These are phyloP conservation scores for Crotalus adamanteus DNA, from an alignment of 2,797 vertebrate species.

Conservation along the genomic window DNA sequence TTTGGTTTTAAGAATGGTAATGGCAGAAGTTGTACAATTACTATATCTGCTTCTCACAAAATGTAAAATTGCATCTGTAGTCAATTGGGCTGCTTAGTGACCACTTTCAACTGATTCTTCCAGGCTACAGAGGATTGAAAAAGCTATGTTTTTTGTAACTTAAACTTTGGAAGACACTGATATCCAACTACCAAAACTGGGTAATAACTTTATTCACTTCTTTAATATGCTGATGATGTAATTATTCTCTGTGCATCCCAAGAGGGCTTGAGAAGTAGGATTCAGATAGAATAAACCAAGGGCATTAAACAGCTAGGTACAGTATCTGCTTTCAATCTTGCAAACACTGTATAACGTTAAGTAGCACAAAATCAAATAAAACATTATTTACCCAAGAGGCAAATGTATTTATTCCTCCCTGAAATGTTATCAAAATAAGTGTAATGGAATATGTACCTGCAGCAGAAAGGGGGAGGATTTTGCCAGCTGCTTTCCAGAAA, in stretches of 20 bases:
- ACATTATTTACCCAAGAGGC: background rate
- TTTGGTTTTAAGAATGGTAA: background rate
- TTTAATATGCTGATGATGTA: background rate
- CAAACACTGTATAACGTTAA: background rate
- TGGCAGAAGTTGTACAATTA: background rate
- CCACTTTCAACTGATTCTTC: background rate
- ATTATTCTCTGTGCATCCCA: background rate
- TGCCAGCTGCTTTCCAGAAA: background rate
- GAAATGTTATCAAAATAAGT: background rate
- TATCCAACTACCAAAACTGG: background rate
- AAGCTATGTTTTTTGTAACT: background rate
- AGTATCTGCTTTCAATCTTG: background rate
- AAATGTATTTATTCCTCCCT: background rate
- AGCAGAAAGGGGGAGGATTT: background rate
- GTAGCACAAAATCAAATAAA: background rate
- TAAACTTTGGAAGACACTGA: background rate
- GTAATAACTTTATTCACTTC: background rate
- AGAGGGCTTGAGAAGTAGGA: background rate
- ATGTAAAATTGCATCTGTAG: background rate
- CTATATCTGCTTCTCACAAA: background rate
- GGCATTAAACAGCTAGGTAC: background rate
- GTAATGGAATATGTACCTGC: background rate
- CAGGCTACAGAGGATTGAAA: background rate
- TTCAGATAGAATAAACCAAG: background rate
- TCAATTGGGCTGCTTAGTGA: background rate